phyloP scores from a whole-genome alignment of 2,888 invertebrate species.

The Scrobipalpa atriplicella region DNA sequence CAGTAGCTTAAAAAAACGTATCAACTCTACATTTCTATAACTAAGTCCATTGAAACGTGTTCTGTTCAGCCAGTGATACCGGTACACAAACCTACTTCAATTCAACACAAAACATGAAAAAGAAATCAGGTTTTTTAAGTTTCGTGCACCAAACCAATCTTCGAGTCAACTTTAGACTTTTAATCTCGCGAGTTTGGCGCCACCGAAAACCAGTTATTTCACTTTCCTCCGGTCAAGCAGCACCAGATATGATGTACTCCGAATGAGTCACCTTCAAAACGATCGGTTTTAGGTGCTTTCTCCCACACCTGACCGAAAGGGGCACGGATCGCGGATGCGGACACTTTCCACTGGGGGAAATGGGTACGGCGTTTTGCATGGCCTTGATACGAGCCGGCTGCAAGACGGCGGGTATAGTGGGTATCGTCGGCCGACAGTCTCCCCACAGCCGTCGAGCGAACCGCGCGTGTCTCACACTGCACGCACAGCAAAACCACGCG shows the following conservation, averaged over 20 bases:
- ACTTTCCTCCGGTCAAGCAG: conserved; percentile 63
- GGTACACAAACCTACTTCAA: conserved; percentile 13
- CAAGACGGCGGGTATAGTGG: conserved; percentile 44
- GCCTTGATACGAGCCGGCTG: conserved; percentile 65
- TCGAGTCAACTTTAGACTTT: conserved; percentile 36
- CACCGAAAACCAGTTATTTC: conserved; percentile 67
- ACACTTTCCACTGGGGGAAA: conserved; percentile 78
- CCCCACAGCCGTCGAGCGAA: conserved; percentile 46
- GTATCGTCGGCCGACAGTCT: conserved; percentile 60
- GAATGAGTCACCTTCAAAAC: conserved; percentile 64
- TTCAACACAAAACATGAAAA: not conserved
- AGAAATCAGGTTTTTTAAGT: not conserved
- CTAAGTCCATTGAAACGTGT: too few species aligned
- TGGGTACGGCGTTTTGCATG: conserved; percentile 78
- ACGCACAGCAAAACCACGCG: conserved; percentile 46
- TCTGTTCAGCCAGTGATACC: not conserved
- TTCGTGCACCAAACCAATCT: not conserved
- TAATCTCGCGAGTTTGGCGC: conserved; percentile 60
- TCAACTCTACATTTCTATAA: too few species aligned
- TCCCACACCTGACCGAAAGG: conserved; percentile 73
- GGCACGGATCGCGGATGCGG: conserved; percentile 77
- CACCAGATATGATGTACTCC: conserved; percentile 56
- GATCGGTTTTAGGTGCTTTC: conserved; percentile 77
- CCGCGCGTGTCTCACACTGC: conserved; percentile 42
- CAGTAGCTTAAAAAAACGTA: too few species aligned